Evolutionary conservation across 2,888 invertebrate genomes (phyloP), one percentile per base, ranked within the genome.

Genomic region (Belgica antarctica): DNA sequence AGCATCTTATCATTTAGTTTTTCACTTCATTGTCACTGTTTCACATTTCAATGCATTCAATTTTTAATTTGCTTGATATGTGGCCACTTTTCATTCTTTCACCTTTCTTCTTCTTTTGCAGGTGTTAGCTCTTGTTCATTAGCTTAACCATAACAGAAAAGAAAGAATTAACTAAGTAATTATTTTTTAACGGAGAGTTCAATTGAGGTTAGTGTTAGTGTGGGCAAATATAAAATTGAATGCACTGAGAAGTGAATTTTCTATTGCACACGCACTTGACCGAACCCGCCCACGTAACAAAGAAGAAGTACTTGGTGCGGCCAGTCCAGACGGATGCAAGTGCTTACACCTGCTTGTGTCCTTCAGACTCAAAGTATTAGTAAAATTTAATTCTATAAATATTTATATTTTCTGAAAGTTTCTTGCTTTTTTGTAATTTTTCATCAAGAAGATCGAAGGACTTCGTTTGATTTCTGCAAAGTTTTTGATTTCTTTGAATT

Each of bases 241-340:
- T 68, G 68, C 68, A 68, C 68, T 68, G 10, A 15, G 47, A 68
- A 57, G 68, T 68, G 68, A 57, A n/a, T 65, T 46, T 31, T 24
- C 25, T 10, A 31, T 62, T 31, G 19, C 22, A 36, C 5, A 22
- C 15, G 5, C 17, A 62, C 17, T 62, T 59, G n/a, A 17, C 34
- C 15, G 3, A 47, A 3, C 10, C 10, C 47, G 17, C 61, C 19
- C 61, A 57, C 27, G 7, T 22, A 17, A 8, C 34, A 31, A 31
- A 8, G 5, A 31, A 31, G 34, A 31, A 31, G n/a, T n/a, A n/a
- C n/a, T n/a, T n/a, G n/a, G n/a, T n/a, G n/a, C n/a, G n/a, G n/a
- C n/a, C n/a, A n/a, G n/a, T n/a, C n/a, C n/a, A n/a, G n/a, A n/a
- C n/a, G n/a, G n/a, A n/a, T n/a, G n/a, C n/a, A n/a, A n/a, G n/a